Conservation (phyloP, 2,113 vertebrate genomes). For the Phainopepla nitens region DNA sequence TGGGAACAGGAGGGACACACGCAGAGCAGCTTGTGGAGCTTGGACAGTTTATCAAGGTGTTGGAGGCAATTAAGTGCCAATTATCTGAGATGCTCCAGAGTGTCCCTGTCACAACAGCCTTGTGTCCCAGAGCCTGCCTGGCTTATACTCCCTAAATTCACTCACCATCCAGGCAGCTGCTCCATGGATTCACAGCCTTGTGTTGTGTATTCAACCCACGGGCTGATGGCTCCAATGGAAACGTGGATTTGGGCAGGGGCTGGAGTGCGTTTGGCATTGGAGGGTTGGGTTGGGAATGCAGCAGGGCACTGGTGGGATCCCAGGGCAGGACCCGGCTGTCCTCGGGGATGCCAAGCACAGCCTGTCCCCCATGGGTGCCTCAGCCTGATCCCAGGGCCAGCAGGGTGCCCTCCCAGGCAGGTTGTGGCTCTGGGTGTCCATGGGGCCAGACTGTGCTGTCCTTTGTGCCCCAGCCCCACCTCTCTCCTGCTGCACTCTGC, state of each 20-base stretch:
- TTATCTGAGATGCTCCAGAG: slow-evolving; percentile 4
- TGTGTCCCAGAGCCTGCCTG: not conserved
- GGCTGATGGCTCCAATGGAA: not conserved
- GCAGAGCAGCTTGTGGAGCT: not conserved
- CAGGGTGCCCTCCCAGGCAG: rapidly evolving
- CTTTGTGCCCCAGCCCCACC: not conserved
- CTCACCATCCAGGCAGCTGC: not conserved
- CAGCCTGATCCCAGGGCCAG: not conserved
- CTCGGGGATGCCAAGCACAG: too few species aligned
- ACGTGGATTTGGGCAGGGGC: not conserved
- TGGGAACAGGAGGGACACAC: not conserved
- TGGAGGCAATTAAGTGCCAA: slow-evolving; percentile 13
- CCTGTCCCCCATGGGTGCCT: rapidly evolving
- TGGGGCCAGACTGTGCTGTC: not conserved
- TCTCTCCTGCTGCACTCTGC: not conserved
- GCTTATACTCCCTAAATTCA: not conserved
- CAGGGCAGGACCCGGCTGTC: not conserved
- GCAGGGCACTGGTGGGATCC: not conserved
- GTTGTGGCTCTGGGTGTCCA: not conserved
- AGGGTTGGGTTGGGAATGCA: not conserved
- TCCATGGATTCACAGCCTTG: not conserved
- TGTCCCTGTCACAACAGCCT: not conserved
- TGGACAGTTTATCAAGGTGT: not conserved
- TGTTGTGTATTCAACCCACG: not conserved
- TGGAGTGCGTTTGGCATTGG: rapidly evolving